Conservation (phyloP, 2,113 vertebrate genomes). For the Gorsachius goisagi region DNA sequence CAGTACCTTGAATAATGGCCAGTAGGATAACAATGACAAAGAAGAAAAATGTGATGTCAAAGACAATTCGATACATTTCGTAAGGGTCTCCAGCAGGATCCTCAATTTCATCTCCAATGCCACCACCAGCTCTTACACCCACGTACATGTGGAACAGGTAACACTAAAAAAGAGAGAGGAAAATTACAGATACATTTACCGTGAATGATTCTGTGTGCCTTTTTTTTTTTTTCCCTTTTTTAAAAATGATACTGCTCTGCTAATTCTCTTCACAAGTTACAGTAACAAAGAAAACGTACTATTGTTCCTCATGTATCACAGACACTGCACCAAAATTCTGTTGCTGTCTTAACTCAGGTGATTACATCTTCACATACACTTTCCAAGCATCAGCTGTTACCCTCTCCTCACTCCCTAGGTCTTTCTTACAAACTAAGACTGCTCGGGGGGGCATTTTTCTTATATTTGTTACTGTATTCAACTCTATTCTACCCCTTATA, state of each 20-base stretch:
- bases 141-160: slow-evolving; percentile 99
- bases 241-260: background rate
- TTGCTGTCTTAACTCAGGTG: background rate
- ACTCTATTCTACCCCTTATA: background rate
- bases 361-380: background rate
- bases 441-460: background rate
- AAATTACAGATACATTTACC: background rate
- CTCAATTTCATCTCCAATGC: slow-evolving; percentile 97
- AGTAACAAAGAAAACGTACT: background rate
- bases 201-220: background rate
- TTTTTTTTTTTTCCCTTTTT: no score
- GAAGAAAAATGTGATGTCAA: slow-evolving; percentile 99
- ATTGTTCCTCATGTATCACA: background rate
- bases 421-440: background rate
- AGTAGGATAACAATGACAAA: slow-evolving; percentile 97
- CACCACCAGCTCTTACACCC: slow-evolving; percentile 94
- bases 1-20: slow-evolving; percentile 95
- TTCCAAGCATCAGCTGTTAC: background rate
- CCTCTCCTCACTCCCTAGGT: background rate
- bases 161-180: slow-evolving; percentile 75
- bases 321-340: background rate
- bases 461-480: background rate
- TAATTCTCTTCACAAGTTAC: background rate
- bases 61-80: slow-evolving; percentile 96
- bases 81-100: slow-evolving; percentile 97